These are phyloP conservation scores for Gonatopus flavifemur DNA, from an alignment of 1,140 invertebrate genomes.

Conservation along the genomic window DNA sequence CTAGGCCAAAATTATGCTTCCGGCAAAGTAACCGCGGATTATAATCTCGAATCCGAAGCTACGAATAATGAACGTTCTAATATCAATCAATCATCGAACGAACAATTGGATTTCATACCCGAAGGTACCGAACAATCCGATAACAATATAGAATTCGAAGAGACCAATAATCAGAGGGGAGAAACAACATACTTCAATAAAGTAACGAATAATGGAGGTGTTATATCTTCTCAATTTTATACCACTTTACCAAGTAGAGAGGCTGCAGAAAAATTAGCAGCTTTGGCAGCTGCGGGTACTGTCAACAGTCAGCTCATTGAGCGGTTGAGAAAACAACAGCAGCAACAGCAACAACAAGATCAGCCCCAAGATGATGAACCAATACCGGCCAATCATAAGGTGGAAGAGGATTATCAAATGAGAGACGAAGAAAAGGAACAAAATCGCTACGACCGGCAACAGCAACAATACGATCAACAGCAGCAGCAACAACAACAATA, in stretches of 20 bases:
- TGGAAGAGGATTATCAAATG: conserved; percentile 23
- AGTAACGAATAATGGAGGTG: conserved; percentile 17
- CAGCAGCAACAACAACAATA: conserved; percentile 25
- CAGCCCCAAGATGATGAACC: conserved; percentile 13
- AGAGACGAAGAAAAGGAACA: conserved; percentile 16
- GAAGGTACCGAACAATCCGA: conserved; percentile 34
- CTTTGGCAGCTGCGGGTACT: conserved; percentile 59
- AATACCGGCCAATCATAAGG: conserved; percentile 42
- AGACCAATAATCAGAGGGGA: conserved; percentile 14
- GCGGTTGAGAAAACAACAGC: conserved; percentile 40
- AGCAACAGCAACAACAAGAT: conserved; percentile 25
- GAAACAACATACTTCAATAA: conserved; percentile 36
- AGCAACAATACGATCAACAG: conserved; percentile 15
- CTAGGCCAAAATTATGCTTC: conserved; percentile 39
- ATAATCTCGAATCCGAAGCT: conserved; percentile 38
- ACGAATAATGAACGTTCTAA: conserved; percentile 9
- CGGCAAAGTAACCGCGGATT: conserved; percentile 40
- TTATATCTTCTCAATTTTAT: conserved; percentile 44
- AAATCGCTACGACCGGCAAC: conserved; percentile 21
- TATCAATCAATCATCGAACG: conserved; percentile 8
- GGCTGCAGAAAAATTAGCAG: conserved; percentile 58
- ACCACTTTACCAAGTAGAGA: conserved; percentile 58
- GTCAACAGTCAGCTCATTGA: conserved; percentile 48
- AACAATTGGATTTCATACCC: conserved; percentile 23
- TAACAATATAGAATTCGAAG: conserved; percentile 47